Base-by-base conservation (phyloP, 2,888 invertebrate species). In the Cerastoderma edule region DNA sequence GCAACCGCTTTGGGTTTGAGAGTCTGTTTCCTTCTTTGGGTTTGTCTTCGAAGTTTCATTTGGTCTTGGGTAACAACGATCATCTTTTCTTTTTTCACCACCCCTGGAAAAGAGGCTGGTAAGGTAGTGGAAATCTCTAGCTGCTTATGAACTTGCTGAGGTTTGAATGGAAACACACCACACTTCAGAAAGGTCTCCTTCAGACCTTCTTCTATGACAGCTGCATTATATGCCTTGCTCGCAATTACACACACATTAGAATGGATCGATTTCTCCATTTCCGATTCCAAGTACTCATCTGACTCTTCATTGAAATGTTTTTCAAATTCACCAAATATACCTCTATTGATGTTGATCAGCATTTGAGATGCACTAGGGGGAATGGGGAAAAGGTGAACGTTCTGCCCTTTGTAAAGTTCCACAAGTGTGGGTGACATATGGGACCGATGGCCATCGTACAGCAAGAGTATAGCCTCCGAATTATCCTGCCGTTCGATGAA, bases 221-320 rank as follows among this genome's bases (percentile, higher is more conserved):
- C 64, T 39, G 57, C 54, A 67, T 81, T 81, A 60, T 81, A 78
- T 16, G 81, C 81, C 28, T 78, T 81, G 53, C 81, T 78, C 0
- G 81, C 78, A 3, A 81, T 73, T n/a, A 81, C 81, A 78, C 81
- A 81, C 24, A 81, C 73, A 65, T 77, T 78, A 24, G 73, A 65
- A 64, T 75, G 75, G 19, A 81, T 46, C 30, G 75, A 73, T 30
- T 67, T 73, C 3, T 81, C 78, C 13, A 78, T 32, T 35, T 80
- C 80, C 22, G 64, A 63, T 63, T 78, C 75, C 1, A 75, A 57
- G 30, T 78, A 81, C 39, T 65, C 54, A 35, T 81, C 78, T 60
- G 75, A 67, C 35, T 81, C 81, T 28, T 71, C 73, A 53, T 54
- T 39, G 32, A 81, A 78, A 28, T 53, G 48, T 2, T 39, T 57